Conservation (phyloP, 2,888 invertebrate species). For the Brenthis hecate region DNA sequence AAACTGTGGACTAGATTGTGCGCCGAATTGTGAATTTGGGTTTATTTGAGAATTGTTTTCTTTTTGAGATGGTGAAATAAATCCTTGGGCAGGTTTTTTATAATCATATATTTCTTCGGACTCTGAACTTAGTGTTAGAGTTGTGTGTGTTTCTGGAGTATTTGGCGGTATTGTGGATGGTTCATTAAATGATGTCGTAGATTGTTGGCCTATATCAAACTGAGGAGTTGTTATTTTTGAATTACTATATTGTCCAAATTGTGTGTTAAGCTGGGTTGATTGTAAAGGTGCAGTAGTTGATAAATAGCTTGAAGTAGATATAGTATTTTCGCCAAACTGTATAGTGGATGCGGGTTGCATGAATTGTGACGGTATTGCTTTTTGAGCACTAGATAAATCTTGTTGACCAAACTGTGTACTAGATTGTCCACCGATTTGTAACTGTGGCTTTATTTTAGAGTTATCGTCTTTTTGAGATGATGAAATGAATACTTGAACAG, state of each 20-base stretch:
- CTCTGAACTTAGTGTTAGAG: slow-evolving; percentile 21
- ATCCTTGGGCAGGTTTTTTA: slow-evolving; percentile 9
- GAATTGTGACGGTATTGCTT: neutral
- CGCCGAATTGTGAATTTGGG: neutral
- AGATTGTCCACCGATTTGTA: neutral
- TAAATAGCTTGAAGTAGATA: too few relatives aligned
- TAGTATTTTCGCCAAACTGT: too few relatives aligned
- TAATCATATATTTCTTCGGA: slow-evolving; percentile 37
- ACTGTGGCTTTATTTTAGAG: neutral
- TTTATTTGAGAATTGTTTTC: neutral
- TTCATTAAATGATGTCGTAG: slow-evolving; percentile 1
- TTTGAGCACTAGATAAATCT: neutral
- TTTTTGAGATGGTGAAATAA: slow-evolving; percentile 10
- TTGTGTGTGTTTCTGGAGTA: neutral
- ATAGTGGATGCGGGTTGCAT: neutral
- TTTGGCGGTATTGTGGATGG: slow-evolving; percentile 1
- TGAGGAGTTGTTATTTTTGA: neutral
- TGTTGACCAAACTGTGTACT: slow-evolving; percentile 20
- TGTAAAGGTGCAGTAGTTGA: too few relatives aligned
- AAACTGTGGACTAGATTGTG: slow-evolving; percentile 16
- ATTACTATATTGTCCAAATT: neutral
- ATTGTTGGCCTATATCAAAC: neutral
- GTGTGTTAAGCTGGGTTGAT: neutral
- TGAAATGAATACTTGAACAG: slow-evolving; percentile 12
- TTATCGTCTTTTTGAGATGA: neutral